Base-by-base conservation (phyloP, 1,140 invertebrate genomes). In the Drosophila bocki region DNA sequence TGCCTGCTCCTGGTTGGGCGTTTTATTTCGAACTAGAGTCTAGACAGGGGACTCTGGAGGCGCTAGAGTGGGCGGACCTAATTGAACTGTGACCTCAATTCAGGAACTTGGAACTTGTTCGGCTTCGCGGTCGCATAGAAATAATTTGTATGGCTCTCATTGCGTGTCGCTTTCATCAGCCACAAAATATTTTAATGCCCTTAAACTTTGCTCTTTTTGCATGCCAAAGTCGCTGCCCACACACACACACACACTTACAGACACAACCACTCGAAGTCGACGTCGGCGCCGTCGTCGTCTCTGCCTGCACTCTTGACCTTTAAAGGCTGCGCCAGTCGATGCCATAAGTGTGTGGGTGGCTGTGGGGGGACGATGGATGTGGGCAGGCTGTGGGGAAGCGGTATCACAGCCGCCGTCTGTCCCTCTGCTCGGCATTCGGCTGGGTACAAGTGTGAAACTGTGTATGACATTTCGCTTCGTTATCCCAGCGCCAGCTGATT, bases 161-260 rank as follows among this genome's bases (percentile, higher is more conserved):
- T 83, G 84, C 85, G 85, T 88, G 77, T 42, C 61, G 85, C 82
- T 87, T 87, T 87, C 83, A 83, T 87, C 84, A 87, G 82, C 76
- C 75, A 62, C 62, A 76, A 72, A 86, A 74, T 67, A 79, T 88
- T 90, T 90, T 84, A 85, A 88, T 88, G 85, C 85, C 81, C 86
- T 88, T 88, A 88, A 88, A 88, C 85, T 88, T 88, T 88, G 85
- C 85, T 88, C 85, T 88, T 88, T 88, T 90, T 81, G 70, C 59
- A 67, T 51, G 44, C 75, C 74, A 44, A 42, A 50, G 44, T 57
- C 29, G 57, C 82, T 59, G 59, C 72, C 70, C 75, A 61, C 82
- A 56, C 78, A 50, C 63, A 47, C 63, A 47, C 11, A 50, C 45
- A 45, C 44, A 54, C 54, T 37, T 6, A 29, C 26, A 29, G 26